Conservation (phyloP, 2,113 vertebrate genomes). For the Motacilla tschutschensis region DNA sequence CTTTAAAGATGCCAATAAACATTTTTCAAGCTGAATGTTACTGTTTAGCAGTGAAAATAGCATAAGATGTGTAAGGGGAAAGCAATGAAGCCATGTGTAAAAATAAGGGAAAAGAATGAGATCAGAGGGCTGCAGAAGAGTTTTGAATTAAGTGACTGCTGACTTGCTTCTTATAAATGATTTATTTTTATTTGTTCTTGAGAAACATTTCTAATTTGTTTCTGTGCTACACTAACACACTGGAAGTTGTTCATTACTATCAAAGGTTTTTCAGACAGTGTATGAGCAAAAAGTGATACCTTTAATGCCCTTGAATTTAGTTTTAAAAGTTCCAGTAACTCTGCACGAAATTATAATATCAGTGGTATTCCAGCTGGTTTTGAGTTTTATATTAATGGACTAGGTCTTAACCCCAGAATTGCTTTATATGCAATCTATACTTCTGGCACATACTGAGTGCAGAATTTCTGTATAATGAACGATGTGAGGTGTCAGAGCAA, state of each 20-base stretch:
- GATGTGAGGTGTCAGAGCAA: not conserved
- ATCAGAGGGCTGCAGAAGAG: not conserved
- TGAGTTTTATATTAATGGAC: not conserved
- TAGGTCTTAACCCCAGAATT: not conserved
- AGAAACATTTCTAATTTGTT: not conserved
- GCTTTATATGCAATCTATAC: not conserved
- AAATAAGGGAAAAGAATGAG: constrained; percentile 9
- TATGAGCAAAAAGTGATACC: not conserved
- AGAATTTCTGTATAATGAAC: not conserved
- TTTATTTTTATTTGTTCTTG: constrained; percentile 15
- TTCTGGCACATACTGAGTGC: not conserved
- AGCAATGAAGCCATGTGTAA: not conserved
- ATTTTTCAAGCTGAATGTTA: constrained; percentile 44
- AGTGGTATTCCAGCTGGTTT: not conserved
- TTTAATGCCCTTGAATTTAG: not conserved
- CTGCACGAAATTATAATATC: not conserved
- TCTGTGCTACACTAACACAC: not conserved
- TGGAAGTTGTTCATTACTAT: not conserved
- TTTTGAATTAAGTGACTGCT: not conserved
- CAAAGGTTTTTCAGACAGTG: not conserved
- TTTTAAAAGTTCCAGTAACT: not conserved
- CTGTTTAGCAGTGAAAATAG: constrained; percentile 10
- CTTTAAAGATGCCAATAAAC: constrained; percentile 19
- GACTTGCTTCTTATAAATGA: not conserved
- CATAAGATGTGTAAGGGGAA: not conserved